Evolutionary conservation across 1,140 invertebrate genomes (phyloP).

Genomic region (Riptortus pedestris): DNA sequence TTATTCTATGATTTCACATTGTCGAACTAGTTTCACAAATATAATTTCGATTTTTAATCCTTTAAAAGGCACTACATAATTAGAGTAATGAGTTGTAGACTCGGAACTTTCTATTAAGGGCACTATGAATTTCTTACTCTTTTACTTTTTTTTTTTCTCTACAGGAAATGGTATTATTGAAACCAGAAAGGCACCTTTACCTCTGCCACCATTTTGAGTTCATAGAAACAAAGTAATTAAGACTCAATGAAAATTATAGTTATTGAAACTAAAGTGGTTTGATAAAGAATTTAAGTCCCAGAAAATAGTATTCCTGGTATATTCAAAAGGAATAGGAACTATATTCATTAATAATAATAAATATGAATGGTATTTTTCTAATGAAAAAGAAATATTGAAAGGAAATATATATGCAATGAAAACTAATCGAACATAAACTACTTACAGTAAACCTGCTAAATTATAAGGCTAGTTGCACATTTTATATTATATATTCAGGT

Average conservation of each 20-base stretch:
- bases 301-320: background rate
- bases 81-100: slow-evolving; percentile 9
- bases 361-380: background rate
- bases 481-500: background rate
- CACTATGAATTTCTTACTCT: background rate
- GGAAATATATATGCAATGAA: no score
- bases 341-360: background rate
- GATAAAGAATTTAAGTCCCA: background rate
- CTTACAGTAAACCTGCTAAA: no score
- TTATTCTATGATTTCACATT: background rate
- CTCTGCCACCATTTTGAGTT: background rate
- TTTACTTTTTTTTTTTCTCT: background rate
- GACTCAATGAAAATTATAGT: background rate
- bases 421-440: background rate
- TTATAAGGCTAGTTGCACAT: background rate
- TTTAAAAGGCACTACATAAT: slow-evolving; percentile 19
- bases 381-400: no score
- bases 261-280: background rate
- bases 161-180: slow-evolving; percentile 5
- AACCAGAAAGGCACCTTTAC: slow-evolving; percentile 15
- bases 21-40: slow-evolving; percentile 9
- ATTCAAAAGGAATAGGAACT: background rate
- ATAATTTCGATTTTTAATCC: slow-evolving; percentile 13
- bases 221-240: no score
- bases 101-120: slow-evolving; percentile 14